Evolutionary conservation across 2,113 vertebrate genomes (phyloP).

Genomic region (Crocuta crocuta): DNA sequence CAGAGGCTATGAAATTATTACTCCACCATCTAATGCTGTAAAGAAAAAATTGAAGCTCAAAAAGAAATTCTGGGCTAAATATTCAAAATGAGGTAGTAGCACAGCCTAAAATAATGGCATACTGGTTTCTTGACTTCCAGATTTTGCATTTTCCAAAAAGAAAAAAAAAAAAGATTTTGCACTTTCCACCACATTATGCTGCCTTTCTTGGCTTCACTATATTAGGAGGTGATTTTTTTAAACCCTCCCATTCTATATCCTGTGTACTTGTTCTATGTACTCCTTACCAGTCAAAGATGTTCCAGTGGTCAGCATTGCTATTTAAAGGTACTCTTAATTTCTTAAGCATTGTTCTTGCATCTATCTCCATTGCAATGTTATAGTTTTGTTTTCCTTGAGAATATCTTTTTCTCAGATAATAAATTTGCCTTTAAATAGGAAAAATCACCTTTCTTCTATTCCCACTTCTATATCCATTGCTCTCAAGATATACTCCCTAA

Average conservation of each 20-base stretch:
- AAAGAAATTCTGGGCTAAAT: constrained; percentile 18
- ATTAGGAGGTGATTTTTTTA: neutral
- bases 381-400: neutral
- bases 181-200: neutral
- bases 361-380: neutral
- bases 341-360: neutral
- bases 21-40: neutral
- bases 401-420: neutral
- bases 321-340: neutral
- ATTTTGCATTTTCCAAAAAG: neutral
- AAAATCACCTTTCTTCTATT: neutral
- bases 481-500: constrained; percentile 45
- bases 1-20: neutral
- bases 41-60: neutral
- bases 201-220: neutral
- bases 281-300: neutral
- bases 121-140: neutral
- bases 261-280: neutral
- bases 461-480: neutral
- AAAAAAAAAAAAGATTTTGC: neutral
- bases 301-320: neutral
- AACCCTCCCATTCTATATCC: neutral
- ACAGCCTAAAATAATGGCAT: neutral
- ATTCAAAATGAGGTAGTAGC: neutral
- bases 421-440: neutral